A percentile compares a stretch with the other conserved stretches of the same genome.
Conservation (phyloP, 1,140 invertebrate species). For the Formica selysi region DNA sequence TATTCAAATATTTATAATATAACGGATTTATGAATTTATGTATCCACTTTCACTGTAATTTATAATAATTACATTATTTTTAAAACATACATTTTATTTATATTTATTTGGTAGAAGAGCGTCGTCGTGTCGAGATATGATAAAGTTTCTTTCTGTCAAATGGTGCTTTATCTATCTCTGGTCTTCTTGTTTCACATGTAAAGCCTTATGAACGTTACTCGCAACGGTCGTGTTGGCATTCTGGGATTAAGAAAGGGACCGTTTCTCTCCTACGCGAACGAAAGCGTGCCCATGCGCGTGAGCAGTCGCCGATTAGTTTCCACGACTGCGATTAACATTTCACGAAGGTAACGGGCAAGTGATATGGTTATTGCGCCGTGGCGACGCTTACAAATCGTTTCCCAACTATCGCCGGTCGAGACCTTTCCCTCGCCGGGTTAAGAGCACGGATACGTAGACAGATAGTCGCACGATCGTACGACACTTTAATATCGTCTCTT, state of each 20-base stretch:
- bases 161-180: background rate
- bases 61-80: background rate
- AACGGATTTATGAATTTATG: background rate
- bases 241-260: background rate
- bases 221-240: background rate
- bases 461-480: slow-evolving; percentile 28
- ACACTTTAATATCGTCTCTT: slow-evolving; percentile 25
- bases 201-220: slow-evolving; percentile 25
- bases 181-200: background rate
- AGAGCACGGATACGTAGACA: slow-evolving; percentile 14
- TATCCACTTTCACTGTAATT: background rate
- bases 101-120: too few relatives aligned
- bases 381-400: slow-evolving; percentile 73
- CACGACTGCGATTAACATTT: slow-evolving; percentile 81
- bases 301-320: slow-evolving; percentile 63
- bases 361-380: slow-evolving; percentile 67
- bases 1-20: background rate
- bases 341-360: slow-evolving; percentile 71
- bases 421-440: slow-evolving; percentile 60
- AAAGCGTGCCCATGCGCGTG: slow-evolving; percentile 38
- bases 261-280: slow-evolving; percentile 12
- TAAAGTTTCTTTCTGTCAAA: slow-evolving; percentile 2
- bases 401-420: slow-evolving; percentile 50
- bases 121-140: too few relatives aligned
- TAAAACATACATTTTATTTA: background rate